phyloP scores from a whole-genome alignment of 35 echinoderm and acorn worm species.

The Holothuria glaberrima region DNA sequence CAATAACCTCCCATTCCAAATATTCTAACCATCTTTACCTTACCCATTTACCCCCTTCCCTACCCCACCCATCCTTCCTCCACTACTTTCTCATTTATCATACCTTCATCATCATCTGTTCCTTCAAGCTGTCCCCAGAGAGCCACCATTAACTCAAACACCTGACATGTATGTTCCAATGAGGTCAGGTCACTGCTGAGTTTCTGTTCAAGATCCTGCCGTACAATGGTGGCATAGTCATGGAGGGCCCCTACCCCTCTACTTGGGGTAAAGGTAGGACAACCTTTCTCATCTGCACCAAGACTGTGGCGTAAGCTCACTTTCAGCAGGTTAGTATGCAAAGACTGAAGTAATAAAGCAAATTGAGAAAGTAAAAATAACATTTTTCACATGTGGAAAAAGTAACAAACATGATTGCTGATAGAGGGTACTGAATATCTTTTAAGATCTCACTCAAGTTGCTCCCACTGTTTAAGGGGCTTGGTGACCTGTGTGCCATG shows the following conservation, averaged over 20 bases:
- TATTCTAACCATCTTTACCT: no score
- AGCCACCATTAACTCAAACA: constrained; percentile 86
- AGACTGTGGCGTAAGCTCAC: constrained; percentile 86
- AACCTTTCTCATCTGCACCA: constrained; percentile 62
- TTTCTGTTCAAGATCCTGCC: constrained; percentile 65
- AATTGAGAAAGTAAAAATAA: neutral
- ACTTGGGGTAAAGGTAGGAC: constrained; percentile 81
- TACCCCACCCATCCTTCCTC: neutral
- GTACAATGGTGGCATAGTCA: constrained; percentile 71
- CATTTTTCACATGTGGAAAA: no score
- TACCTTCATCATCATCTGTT: constrained; percentile 69
- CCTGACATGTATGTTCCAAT: constrained; percentile 70
- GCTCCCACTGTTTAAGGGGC: no score
- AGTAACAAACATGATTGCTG: no score
- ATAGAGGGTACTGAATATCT: no score
- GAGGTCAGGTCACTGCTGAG: constrained; percentile 57
- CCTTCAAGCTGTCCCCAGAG: constrained; percentile 80
- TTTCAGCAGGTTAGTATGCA: constrained; percentile 71
- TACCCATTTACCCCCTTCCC: neutral
- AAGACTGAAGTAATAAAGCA: constrained; percentile 51
- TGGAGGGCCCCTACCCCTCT: constrained; percentile 82
- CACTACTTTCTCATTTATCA: neutral
- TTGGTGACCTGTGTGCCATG: no score
- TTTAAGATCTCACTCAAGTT: no score
- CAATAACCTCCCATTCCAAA: no score